Conservation (phyloP, 2,888 invertebrate genomes). For the Dione juno region DNA sequence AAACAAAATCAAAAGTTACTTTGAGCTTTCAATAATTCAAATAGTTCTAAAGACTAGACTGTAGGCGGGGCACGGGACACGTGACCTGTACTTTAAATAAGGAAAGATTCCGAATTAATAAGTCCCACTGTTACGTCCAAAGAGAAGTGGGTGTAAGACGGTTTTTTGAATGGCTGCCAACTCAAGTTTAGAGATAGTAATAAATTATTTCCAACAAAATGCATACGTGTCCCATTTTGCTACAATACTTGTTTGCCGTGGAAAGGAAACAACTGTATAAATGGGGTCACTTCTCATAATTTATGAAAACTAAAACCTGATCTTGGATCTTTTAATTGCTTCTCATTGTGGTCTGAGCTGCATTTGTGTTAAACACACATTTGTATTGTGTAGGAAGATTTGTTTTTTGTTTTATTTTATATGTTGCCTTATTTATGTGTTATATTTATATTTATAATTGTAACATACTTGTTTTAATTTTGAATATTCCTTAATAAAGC, state of each 20-base stretch:
- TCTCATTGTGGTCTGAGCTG: slow-evolving; percentile 16
- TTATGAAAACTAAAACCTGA: slow-evolving; percentile 22
- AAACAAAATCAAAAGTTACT: slow-evolving; percentile 42
- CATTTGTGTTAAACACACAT: slow-evolving; percentile 2
- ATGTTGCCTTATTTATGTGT: not conserved
- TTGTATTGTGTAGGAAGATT: not conserved
- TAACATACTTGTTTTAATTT: no score
- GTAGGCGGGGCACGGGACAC: slow-evolving; percentile 43
- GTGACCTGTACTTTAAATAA: slow-evolving; percentile 44
- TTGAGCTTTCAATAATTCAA: slow-evolving; percentile 40
- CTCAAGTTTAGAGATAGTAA: slow-evolving; percentile 38
- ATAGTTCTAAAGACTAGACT: slow-evolving; percentile 44
- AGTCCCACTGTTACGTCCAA: slow-evolving; percentile 40
- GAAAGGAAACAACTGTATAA: slow-evolving; percentile 37
- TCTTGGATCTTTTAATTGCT: slow-evolving; percentile 22
- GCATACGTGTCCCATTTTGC: slow-evolving; percentile 39
- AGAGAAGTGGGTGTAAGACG: slow-evolving; percentile 28
- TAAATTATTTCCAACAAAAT: slow-evolving; percentile 43
- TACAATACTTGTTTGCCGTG: slow-evolving; percentile 36
- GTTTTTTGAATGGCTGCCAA: slow-evolving; percentile 45
- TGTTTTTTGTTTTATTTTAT: not conserved
- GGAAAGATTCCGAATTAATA: slow-evolving; percentile 46
- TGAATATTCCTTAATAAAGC: no score
- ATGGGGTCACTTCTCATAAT: slow-evolving; percentile 27
- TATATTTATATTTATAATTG: not conserved